Percentiles rank a stretch among this genome's conserved stretches.
Evolutionary conservation across 2,888 invertebrate genomes (phyloP).

Genomic region (Noctua pronuba): DNA sequence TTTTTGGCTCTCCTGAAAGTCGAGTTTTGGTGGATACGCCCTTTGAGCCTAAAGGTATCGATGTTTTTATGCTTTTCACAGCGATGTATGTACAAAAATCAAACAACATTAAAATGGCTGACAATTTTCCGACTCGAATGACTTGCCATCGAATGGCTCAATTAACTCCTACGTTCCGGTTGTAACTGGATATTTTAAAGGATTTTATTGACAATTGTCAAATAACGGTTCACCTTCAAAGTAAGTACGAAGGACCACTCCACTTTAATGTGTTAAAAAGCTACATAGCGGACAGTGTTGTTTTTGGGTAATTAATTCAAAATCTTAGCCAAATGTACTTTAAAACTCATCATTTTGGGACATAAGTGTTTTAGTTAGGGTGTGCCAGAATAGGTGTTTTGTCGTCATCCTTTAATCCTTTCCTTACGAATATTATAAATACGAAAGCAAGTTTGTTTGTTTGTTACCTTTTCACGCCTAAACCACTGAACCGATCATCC

Average conservation of each 20-base stretch:
- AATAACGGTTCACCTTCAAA: slow-evolving; percentile 5
- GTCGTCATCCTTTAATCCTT: neutral
- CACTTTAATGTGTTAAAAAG: neutral
- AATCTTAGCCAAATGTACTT: neutral
- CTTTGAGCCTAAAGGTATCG: too few relatives aligned
- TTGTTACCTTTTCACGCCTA: too few relatives aligned
- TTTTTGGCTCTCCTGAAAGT: too few relatives aligned
- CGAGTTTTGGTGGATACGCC: too few relatives aligned
- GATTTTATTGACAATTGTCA: slow-evolving; percentile 67
- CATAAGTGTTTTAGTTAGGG: neutral
- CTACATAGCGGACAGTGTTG: neutral
- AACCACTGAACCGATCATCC: too few relatives aligned
- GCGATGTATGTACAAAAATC: slow-evolving; percentile 6
- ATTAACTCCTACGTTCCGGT: slow-evolving; percentile 63
- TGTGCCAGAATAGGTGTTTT: neutral
- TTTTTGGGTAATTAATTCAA: neutral
- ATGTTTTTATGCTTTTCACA: neutral
- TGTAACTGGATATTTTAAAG: slow-evolving; percentile 68
- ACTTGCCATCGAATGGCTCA: slow-evolving; percentile 61
- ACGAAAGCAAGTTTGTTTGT: too few relatives aligned
- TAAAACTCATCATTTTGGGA: neutral
- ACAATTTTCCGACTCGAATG: slow-evolving; percentile 10
- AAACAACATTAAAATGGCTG: slow-evolving; percentile 32
- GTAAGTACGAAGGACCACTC: slow-evolving; percentile 25
- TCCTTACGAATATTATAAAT: too few relatives aligned